These are phyloP conservation scores for Oncorhynchus gorbuscha DNA, from an alignment of 2,113 vertebrate species.

Conservation along the genomic window DNA sequence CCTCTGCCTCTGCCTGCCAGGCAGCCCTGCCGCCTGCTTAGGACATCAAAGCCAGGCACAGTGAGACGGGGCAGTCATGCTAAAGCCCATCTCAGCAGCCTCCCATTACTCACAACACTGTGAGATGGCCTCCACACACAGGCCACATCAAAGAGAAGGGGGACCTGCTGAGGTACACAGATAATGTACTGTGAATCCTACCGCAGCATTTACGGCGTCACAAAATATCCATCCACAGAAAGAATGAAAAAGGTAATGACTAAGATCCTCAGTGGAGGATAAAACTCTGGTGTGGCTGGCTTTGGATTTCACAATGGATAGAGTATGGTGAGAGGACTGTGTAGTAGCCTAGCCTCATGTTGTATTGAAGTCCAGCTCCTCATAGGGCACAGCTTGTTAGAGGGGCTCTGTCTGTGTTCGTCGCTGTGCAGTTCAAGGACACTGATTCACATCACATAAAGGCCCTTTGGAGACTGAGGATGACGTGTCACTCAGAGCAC, in stretches of 20 bases:
- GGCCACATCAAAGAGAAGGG: slow-evolving; percentile 62
- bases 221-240: slow-evolving; percentile 16
- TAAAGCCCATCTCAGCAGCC: slow-evolving; percentile 63
- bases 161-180: slow-evolving; percentile 58
- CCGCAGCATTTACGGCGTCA: slow-evolving; percentile 49
- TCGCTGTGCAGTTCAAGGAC: slow-evolving; percentile 73
- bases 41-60: slow-evolving; percentile 65
- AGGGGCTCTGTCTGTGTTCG: slow-evolving; percentile 31
- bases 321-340: slow-evolving; percentile 38
- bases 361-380: slow-evolving; percentile 6
- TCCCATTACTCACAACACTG: slow-evolving; percentile 43
- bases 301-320: slow-evolving; percentile 37
- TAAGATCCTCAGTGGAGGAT: slow-evolving; percentile 15
- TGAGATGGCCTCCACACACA: slow-evolving; percentile 48
- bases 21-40: slow-evolving; percentile 60
- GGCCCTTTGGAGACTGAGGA: slow-evolving; percentile 61
- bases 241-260: background rate
- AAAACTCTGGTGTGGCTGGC: slow-evolving; percentile 24
- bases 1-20: slow-evolving; percentile 4
- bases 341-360: slow-evolving; percentile 40
- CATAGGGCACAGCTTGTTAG: slow-evolving; percentile 45
- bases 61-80: slow-evolving; percentile 60
- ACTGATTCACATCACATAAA: slow-evolving; percentile 68
- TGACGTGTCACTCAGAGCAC: slow-evolving; percentile 68
- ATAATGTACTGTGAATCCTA: slow-evolving; percentile 50